Conservation (phyloP, 1,140 invertebrate species). For the Zaprionus nigranus region DNA sequence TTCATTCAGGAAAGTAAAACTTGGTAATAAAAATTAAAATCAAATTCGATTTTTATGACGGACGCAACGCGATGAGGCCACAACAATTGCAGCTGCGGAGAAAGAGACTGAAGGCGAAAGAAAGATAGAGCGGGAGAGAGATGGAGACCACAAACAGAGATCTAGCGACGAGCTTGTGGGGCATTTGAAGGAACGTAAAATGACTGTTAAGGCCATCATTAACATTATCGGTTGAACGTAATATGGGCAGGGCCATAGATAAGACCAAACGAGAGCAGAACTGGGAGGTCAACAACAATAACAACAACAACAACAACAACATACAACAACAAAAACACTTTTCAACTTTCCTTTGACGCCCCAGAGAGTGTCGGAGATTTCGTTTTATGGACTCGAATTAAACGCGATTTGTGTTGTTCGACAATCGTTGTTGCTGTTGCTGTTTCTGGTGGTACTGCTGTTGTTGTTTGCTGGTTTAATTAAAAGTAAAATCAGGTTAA, state of each 20-base stretch:
- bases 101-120: neutral
- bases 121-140: neutral
- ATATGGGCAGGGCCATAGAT: slow-evolving; percentile 40
- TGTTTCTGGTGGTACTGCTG: slow-evolving; percentile 22
- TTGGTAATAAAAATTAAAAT: slow-evolving; percentile 77
- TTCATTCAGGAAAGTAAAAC: slow-evolving; percentile 69
- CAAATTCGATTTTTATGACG: slow-evolving; percentile 64
- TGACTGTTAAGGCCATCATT: slow-evolving; percentile 70
- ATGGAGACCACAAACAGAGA: slow-evolving; percentile 5
- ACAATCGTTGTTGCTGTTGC: slow-evolving; percentile 34
- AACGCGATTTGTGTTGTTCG: slow-evolving; percentile 60
- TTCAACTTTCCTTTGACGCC: slow-evolving; percentile 67
- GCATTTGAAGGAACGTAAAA: slow-evolving; percentile 62
- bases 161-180: slow-evolving; percentile 41
- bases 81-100: slow-evolving; percentile 56
- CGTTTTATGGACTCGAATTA: slow-evolving; percentile 70
- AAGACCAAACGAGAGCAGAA: slow-evolving; percentile 8
- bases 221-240: slow-evolving; percentile 68
- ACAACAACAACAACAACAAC: neutral
- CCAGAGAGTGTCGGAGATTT: slow-evolving; percentile 32
- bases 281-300: slow-evolving; percentile 15
- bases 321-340: neutral
- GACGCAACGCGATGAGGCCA: slow-evolving; percentile 37
- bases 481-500: slow-evolving; percentile 78
- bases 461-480: slow-evolving; percentile 54